These are phyloP conservation scores for Eupithecia pulchellata DNA, from an alignment of 2,888 invertebrate species.

Conservation along the genomic window DNA sequence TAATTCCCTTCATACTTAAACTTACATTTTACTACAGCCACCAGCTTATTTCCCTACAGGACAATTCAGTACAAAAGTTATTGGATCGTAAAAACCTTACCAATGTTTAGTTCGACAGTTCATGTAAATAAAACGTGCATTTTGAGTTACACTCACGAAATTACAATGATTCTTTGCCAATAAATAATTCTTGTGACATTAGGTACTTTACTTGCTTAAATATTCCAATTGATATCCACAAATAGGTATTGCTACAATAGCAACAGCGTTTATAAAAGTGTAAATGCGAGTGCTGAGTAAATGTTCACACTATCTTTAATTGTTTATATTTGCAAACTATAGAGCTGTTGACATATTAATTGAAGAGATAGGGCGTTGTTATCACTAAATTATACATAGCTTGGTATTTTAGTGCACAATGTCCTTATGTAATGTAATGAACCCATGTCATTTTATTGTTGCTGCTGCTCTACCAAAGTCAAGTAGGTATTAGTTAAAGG, in stretches of 20 bases:
- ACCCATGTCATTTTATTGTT: not conserved
- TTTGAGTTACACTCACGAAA: not conserved
- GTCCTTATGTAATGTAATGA: not conserved
- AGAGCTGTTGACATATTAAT: conserved; percentile 78
- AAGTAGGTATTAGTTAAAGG: not conserved
- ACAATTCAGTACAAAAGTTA: conserved; percentile 5
- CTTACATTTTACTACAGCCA: not conserved
- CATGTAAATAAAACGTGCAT: not conserved
- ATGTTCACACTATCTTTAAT: conserved; percentile 11
- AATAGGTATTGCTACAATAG: conserved; percentile 5
- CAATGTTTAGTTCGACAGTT: conserved; percentile 7
- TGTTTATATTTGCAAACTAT: conserved; percentile 46
- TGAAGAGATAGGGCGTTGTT: conserved; percentile 66
- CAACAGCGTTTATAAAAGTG: conserved; percentile 10
- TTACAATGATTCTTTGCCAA: not conserved
- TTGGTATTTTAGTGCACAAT: conserved; percentile 28
- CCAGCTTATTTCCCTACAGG: conserved; percentile 6
- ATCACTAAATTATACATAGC: conserved; percentile 28
- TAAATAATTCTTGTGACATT: not conserved
- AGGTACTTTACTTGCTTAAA: not conserved
- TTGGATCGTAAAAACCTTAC: conserved; percentile 12
- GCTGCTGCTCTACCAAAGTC: not conserved
- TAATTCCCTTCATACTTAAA: not conserved
- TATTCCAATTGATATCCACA: not conserved
- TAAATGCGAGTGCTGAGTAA: conserved; percentile 12